phyloP scores from a whole-genome alignment of 2,888 invertebrate genomes.

The Hirtodrosophila alboralis region DNA sequence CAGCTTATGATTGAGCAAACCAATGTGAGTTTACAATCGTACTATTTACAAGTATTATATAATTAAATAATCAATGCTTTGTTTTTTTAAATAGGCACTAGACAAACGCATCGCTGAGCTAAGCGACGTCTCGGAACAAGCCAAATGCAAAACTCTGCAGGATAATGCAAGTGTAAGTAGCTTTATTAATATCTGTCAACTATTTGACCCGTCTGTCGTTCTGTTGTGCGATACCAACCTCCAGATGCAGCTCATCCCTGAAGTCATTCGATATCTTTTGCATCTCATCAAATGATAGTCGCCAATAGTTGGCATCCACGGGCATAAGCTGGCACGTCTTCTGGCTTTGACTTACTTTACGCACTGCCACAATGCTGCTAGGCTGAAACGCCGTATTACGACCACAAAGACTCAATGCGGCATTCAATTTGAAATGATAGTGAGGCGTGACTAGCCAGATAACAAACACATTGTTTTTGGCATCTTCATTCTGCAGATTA shows the following conservation, averaged over 20 bases:
- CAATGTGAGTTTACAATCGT: slow-evolving; percentile 87
- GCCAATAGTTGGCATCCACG: slow-evolving; percentile 53
- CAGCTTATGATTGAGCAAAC: slow-evolving; percentile 98
- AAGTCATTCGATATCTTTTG: slow-evolving; percentile 55
- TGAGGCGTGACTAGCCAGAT: slow-evolving; percentile 61
- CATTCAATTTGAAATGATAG: slow-evolving; percentile 26
- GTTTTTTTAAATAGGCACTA: slow-evolving; percentile 86
- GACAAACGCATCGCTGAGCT: slow-evolving; percentile 88
- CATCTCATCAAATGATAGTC: slow-evolving; percentile 38
- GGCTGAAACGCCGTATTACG: slow-evolving; percentile 45
- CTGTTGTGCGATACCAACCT: slow-evolving; percentile 33
- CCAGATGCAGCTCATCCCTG: slow-evolving; percentile 60
- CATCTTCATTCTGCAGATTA: not conserved
- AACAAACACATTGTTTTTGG: slow-evolving; percentile 36
- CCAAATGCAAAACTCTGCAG: slow-evolving; percentile 88
- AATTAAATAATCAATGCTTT: not conserved
- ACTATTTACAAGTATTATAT: slow-evolving; percentile 3
- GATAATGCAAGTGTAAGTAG: slow-evolving; percentile 91
- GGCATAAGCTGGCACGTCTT: slow-evolving; percentile 21
- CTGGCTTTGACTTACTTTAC: slow-evolving; percentile 13
- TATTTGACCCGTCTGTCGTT: not conserved
- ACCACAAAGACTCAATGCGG: slow-evolving; percentile 46
- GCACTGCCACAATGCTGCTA: slow-evolving; percentile 29
- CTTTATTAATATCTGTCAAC: not conserved
- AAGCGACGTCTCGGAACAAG: slow-evolving; percentile 88